These are phyloP conservation scores for Shinisaurus crocodilurus DNA, from an alignment of 2,113 vertebrate genomes.

Conservation along the genomic window DNA sequence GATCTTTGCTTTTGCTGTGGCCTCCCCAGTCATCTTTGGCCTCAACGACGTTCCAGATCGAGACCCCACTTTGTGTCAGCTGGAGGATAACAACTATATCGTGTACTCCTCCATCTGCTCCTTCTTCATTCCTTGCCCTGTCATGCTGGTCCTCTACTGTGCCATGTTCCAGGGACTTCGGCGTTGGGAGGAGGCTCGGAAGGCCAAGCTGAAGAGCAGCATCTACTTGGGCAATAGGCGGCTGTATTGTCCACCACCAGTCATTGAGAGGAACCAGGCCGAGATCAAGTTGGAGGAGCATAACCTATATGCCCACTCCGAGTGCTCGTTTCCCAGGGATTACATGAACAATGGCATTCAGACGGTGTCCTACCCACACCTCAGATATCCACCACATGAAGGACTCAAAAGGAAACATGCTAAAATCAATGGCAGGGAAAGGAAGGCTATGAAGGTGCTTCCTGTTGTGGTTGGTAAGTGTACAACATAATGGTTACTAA, in stretches of 20 bases:
- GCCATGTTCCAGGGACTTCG: conserved; percentile 88
- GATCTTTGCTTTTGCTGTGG: conserved; percentile 91
- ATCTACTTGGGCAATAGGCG: conserved; percentile 74
- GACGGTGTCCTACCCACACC: conserved; percentile 77
- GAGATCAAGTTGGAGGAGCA: conserved; percentile 71
- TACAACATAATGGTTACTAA: rapidly evolving
- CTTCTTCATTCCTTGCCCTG: conserved; percentile 94
- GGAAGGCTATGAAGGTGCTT: conserved; percentile 92
- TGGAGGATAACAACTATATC: conserved; percentile 91
- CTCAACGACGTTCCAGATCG: conserved; percentile 87
- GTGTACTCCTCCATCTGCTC: conserved; percentile 94
- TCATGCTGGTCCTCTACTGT: conserved; percentile 93
- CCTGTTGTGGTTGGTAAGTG: conserved; percentile 92
- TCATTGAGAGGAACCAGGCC: conserved; percentile 71
- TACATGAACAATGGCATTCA: conserved; percentile 77
- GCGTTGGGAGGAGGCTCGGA: conserved; percentile 87
- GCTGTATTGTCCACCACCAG: conserved; percentile 69
- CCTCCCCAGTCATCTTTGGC: conserved; percentile 90
- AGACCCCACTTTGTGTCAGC: conserved; percentile 85
- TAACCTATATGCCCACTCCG: conserved; percentile 55
- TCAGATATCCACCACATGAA: conserved; percentile 64
- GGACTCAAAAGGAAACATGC: conserved; percentile 73
- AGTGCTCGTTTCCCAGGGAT: conserved; percentile 77
- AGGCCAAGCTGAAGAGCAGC: conserved; percentile 82
- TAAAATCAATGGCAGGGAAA: conserved; percentile 90